Conservation (phyloP, 2,113 vertebrate species). For the Lasiurus cinereus region DNA sequence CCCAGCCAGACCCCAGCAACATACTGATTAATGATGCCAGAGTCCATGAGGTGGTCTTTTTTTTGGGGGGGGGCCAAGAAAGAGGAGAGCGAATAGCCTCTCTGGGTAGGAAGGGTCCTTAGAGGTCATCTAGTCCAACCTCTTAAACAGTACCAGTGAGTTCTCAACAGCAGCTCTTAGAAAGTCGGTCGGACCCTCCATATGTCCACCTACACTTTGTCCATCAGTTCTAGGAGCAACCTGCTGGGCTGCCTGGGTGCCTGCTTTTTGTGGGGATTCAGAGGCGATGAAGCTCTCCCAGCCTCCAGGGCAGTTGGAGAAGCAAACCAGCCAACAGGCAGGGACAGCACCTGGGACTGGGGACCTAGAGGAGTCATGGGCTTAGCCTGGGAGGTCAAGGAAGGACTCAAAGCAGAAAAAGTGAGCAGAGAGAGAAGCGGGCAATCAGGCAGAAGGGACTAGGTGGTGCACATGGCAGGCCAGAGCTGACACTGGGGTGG, state of each 20-base stretch:
- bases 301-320: not conserved
- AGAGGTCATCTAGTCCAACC: conserved; percentile 15
- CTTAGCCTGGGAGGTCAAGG: not conserved
- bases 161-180: conserved; percentile 43
- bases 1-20: not conserved
- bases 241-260: not conserved
- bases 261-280: not conserved
- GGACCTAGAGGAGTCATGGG: not conserved
- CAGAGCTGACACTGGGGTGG: not conserved
- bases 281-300: not conserved
- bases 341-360: not conserved
- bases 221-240: conserved; percentile 7
- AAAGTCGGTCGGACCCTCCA: not conserved
- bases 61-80: rapidly evolving
- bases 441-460: not conserved
- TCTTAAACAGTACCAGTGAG: not conserved
- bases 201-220: not conserved
- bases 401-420: conserved; percentile 27
- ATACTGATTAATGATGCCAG: not conserved
- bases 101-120: not conserved
- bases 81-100: not conserved
- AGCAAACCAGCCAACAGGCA: conserved; percentile 7
- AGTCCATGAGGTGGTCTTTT: not conserved
- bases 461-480: not conserved
- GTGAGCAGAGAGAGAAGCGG: not conserved